Evolutionary conservation across 1,140 invertebrate species (phyloP).

Genomic region (Bombus picipes): DNA sequence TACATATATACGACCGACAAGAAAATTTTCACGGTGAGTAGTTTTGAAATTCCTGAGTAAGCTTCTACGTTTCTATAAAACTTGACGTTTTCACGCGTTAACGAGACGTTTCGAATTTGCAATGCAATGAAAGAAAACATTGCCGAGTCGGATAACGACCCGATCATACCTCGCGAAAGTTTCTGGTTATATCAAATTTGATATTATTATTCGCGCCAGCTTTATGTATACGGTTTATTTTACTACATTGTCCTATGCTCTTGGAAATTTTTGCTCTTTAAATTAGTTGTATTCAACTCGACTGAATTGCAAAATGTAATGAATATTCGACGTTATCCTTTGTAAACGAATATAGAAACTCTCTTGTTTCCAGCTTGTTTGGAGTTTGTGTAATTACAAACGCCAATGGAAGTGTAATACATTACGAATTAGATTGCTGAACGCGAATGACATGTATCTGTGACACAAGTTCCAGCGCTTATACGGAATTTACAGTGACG

Average conservation of each 20-base stretch:
- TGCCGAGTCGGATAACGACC: too few relatives aligned
- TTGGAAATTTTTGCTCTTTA: neutral
- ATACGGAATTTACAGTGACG: neutral
- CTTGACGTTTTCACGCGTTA: slow-evolving; percentile 20
- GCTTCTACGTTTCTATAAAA: slow-evolving; percentile 48
- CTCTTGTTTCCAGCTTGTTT: neutral
- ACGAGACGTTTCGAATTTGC: slow-evolving; percentile 61
- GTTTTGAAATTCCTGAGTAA: slow-evolving; percentile 41
- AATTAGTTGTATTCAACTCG: neutral
- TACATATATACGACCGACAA: neutral
- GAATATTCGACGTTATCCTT: neutral
- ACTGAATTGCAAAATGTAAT: neutral
- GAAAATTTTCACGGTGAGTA: slow-evolving; percentile 28
- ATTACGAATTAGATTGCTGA: neutral
- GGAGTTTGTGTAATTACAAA: neutral
- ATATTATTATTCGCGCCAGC: too few relatives aligned
- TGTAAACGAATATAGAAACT: neutral
- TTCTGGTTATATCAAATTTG: too few relatives aligned
- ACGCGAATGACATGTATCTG: neutral
- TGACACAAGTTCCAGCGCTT: too few relatives aligned
- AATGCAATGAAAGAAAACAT: slow-evolving; percentile 16
- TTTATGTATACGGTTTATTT: too few relatives aligned
- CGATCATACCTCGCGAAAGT: too few relatives aligned
- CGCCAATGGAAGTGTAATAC: neutral
- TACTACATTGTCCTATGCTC: neutral